Conservation (phyloP, 2,113 vertebrate species). For the Athene noctua region DNA sequence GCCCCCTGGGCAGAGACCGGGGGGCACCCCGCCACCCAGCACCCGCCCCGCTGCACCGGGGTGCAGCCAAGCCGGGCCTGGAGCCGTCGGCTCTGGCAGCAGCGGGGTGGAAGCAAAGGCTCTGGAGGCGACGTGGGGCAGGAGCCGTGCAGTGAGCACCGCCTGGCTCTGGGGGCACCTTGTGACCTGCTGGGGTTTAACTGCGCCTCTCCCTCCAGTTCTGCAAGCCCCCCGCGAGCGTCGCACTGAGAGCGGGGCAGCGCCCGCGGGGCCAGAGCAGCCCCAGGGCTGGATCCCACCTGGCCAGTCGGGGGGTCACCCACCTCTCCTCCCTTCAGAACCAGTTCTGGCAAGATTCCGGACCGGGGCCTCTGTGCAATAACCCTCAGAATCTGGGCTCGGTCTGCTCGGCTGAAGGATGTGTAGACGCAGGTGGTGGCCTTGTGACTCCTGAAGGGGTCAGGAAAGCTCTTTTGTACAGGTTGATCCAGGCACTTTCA, state of each 20-base stretch:
- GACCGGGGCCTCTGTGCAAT: constrained; percentile 39
- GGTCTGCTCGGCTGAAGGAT: neutral
- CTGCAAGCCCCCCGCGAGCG: neutral
- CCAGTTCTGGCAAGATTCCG: neutral
- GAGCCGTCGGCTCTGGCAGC: neutral
- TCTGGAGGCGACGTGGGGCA: neutral
- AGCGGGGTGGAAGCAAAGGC: neutral
- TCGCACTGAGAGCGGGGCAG: neutral
- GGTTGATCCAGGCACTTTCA: neutral
- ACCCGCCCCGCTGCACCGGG: too few species aligned
- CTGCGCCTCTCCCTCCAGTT: neutral
- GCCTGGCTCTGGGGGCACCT: rapidly evolving
- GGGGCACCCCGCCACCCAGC: too few species aligned
- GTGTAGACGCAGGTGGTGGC: neutral
- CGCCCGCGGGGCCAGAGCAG: neutral
- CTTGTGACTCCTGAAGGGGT: neutral
- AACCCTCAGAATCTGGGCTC: neutral
- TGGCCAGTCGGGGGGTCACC: neutral
- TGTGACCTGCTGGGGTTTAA: neutral
- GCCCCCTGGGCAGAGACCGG: neutral
- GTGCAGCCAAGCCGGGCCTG: too few species aligned
- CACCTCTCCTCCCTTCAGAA: neutral
- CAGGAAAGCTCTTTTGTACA: neutral
- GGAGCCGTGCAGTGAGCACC: neutral
- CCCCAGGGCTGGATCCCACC: neutral